Evolutionary conservation across 2,113 vertebrate genomes (phyloP).

Genomic region (Lampris incognitus): DNA sequence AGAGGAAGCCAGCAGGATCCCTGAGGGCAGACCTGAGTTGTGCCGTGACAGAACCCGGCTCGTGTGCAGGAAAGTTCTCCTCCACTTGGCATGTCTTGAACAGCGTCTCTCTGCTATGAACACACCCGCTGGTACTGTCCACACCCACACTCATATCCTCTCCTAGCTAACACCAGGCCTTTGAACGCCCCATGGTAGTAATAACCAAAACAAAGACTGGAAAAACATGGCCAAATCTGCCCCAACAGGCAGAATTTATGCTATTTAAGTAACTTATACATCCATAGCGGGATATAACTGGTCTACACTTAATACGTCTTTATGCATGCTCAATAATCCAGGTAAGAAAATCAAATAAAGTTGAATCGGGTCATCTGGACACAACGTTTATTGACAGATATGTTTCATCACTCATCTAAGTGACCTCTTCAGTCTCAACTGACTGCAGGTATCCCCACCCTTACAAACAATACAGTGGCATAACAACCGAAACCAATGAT

Average conservation of each 20-base stretch:
- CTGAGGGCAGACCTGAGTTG: constrained; percentile 49
- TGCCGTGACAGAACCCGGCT: not conserved
- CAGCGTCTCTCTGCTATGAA: constrained; percentile 59
- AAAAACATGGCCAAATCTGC: not conserved
- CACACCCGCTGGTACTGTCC: constrained; percentile 39
- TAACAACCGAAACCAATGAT: too few species aligned
- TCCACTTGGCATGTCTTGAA: constrained; percentile 60
- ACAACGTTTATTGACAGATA: too few species aligned
- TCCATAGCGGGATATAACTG: not conserved
- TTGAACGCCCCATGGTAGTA: constrained; percentile 27
- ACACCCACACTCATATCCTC: constrained; percentile 49
- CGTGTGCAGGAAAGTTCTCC: constrained; percentile 33
- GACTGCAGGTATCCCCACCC: too few species aligned
- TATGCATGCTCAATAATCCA: too few species aligned
- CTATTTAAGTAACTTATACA: too few species aligned
- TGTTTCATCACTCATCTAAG: too few species aligned
- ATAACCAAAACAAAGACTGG: not conserved
- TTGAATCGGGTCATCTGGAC: too few species aligned
- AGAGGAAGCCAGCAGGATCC: constrained; percentile 45
- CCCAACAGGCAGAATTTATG: not conserved
- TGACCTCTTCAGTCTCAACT: too few species aligned
- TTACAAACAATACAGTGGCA: too few species aligned
- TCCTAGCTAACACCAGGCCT: constrained; percentile 20
- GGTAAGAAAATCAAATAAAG: too few species aligned
- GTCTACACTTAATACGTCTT: too few species aligned